A percentile compares a stretch with the other conserved stretches of the same genome.
Evolutionary conservation across 2,797 vertebrate species (phyloP).

Genomic region (Anas acuta): DNA sequence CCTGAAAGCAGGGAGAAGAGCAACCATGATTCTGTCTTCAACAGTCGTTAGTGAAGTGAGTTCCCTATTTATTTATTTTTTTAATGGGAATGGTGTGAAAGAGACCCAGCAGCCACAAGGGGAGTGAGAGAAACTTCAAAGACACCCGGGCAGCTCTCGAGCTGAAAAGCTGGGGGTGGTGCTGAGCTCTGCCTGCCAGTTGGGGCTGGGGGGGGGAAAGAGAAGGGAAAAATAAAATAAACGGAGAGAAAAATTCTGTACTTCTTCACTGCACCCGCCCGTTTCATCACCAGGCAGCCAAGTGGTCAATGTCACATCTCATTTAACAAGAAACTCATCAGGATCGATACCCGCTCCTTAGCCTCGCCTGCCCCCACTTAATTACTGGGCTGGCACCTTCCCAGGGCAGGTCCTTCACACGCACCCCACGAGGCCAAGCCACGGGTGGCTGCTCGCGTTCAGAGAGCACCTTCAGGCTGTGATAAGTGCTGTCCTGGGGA

Average conservation of each 20-base stretch:
- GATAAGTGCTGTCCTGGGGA: not conserved
- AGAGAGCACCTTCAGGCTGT: not conserved
- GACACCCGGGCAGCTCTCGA: not conserved
- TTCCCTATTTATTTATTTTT: not conserved
- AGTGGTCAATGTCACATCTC: not conserved
- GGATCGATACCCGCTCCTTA: not conserved
- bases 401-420: not conserved
- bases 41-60: conserved; percentile 31
- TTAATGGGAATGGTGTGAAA: not conserved
- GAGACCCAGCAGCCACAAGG: not conserved
- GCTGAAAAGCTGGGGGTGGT: not conserved
- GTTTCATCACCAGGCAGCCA: not conserved
- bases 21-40: not conserved
- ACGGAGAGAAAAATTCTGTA: not conserved
- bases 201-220: not conserved
- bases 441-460: not conserved
- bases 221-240: not conserved
- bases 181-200: not conserved
- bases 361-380: not conserved
- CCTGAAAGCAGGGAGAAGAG: not conserved
- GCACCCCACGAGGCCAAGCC: not conserved
- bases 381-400: not conserved
- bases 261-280: not conserved
- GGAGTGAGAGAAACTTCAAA: not conserved
- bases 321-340: not conserved